Evolutionary conservation across 2,888 invertebrate species (phyloP).

Genomic region (Stenotaenia linearis): DNA sequence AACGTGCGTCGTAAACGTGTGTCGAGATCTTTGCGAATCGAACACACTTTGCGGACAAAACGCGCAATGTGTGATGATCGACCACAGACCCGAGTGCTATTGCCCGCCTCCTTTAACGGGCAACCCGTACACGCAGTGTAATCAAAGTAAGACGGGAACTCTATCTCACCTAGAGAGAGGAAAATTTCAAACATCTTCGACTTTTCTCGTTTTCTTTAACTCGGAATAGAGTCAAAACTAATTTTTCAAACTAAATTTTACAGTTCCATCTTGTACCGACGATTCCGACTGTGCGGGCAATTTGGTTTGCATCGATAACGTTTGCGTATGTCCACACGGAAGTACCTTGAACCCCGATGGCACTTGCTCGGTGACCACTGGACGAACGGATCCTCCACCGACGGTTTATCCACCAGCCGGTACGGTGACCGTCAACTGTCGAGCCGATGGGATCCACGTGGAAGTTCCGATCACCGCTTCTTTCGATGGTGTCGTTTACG

Average conservation of each 20-base stretch:
- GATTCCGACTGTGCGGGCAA: conserved; percentile 41
- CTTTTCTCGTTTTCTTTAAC: no score
- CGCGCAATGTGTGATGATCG: conserved; percentile 64
- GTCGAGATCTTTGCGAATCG: conserved; percentile 70
- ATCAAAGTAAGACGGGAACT: conserved; percentile 44
- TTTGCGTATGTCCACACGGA: conserved; percentile 38
- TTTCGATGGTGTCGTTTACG: conserved; percentile 85
- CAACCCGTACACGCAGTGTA: conserved; percentile 68
- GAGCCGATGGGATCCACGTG: conserved; percentile 86
- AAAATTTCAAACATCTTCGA: no score
- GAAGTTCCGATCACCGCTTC: conserved; percentile 56
- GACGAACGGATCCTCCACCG: conserved; percentile 38
- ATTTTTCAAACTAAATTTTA: neutral
- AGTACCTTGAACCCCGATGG: conserved; percentile 28
- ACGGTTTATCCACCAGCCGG: conserved; percentile 34
- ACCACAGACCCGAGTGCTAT: conserved; percentile 69
- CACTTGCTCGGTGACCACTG: conserved; percentile 32
- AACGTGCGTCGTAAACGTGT: conserved; percentile 68
- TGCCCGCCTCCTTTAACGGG: conserved; percentile 72
- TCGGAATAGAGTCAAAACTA: neutral
- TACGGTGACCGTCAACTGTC: conserved; percentile 61
- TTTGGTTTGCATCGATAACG: conserved; percentile 39
- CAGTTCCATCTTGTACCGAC: conserved; percentile 39
- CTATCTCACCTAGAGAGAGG: neutral
- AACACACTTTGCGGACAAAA: conserved; percentile 65